Evolutionary conservation across 2,797 vertebrate genomes (phyloP), one percentile per base, ranked within the genome.

Genomic region (Capromys pilorides): DNA sequence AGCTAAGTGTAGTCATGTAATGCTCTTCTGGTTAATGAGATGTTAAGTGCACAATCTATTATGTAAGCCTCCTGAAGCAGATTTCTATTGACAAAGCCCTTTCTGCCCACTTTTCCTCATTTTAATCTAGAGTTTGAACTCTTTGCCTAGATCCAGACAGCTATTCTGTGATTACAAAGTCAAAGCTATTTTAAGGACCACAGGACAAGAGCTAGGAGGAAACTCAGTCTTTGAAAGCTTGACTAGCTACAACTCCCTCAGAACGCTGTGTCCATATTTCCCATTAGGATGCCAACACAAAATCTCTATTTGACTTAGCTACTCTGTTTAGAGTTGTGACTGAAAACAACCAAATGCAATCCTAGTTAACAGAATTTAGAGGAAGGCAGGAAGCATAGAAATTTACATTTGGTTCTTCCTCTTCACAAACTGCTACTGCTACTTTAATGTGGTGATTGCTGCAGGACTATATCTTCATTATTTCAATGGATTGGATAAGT

Each of bases 401-500:
- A 86, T 12, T 54, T 92, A 57, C 36, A 49, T 66, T 86, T 41
- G 21, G 77, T 67, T 85, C n/a, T n/a, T 59, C 33, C 87, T 96
- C 59, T 54, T 95, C 28, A 85, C 36, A 90, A 84, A 94, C 26
- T 84, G 26, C 49, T 81, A 13, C 62, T 91, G 90, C 51, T 86
- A 14, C 86, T 89, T 80, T 66, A 78, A 81, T 85, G 22, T 91
- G 75, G 12, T 83, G 57, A 91, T 89, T 95, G 62, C 67, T 85
- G 1, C n/a, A 49, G 13, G 36, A 28, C 7, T 80, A 41, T 92
- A 80, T 88, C 24, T 92, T 91, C 88, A 66, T 95, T 81, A 84
- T 93, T 95, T 96, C 90, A 95, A 73, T 33, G 78, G 45, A 67
- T 83, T 45, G n/a, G 78, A 82, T 88, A 95, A 94, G 8, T 94